Conservation (phyloP, 2,888 invertebrate genomes). For the Tipula confusa region DNA sequence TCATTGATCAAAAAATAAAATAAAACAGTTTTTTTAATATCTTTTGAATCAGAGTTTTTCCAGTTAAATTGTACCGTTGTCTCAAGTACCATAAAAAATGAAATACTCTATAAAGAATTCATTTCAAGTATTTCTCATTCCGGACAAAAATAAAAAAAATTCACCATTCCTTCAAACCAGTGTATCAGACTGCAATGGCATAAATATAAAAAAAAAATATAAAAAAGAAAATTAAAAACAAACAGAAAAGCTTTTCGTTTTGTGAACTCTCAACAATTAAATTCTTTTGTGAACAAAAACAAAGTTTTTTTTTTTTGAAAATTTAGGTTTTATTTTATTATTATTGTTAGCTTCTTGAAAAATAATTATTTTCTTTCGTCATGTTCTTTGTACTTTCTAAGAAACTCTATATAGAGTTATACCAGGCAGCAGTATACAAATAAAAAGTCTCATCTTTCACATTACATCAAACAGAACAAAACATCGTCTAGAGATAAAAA, state of each 20-base stretch:
- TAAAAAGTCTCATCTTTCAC: neutral
- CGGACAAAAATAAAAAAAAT: no score
- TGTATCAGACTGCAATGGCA: neutral
- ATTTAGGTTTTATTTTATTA: neutral
- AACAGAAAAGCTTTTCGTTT: neutral
- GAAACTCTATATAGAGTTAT: neutral
- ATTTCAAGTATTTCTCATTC: no score
- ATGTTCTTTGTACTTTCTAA: neutral
- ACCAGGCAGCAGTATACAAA: neutral
- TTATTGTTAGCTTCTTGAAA: neutral
- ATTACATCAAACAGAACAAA: neutral
- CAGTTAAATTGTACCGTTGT: no score
- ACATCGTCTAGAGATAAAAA: neutral
- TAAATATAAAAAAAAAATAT: neutral
- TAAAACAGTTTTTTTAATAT: no score
- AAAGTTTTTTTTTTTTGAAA: neutral
- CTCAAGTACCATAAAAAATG: no score
- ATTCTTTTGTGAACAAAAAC: neutral
- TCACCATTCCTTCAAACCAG: no score
- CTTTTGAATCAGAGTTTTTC: no score
- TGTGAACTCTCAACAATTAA: neutral
- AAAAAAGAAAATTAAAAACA: neutral
- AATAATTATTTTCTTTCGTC: neutral
- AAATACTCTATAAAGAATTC: no score
- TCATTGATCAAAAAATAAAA: no score